Evolutionary conservation across 2,888 invertebrate genomes (phyloP).

Genomic region (Agonopterix alstromeriana): DNA sequence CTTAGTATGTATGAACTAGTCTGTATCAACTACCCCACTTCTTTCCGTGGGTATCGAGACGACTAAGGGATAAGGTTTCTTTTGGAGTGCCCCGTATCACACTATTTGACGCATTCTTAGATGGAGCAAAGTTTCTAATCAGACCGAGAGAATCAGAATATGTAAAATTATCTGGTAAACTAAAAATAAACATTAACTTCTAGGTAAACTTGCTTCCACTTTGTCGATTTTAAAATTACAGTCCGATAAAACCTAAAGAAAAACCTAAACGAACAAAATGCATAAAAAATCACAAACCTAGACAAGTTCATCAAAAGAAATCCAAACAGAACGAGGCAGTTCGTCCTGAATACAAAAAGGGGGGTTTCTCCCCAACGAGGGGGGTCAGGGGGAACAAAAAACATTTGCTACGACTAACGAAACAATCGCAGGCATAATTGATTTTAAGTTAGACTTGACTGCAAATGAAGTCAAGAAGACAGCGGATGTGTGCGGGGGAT

Average conservation of each 20-base stretch:
- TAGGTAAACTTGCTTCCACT: no score
- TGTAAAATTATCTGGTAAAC: no score
- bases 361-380: conserved; percentile 1
- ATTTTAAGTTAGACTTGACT: conserved; percentile 65
- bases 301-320: conserved; percentile 71
- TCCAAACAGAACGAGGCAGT: conserved; percentile 56
- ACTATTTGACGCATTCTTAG: no score
- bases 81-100: no score
- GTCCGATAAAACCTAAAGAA: background rate
- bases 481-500: no score
- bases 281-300: conserved; percentile 33
- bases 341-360: conserved; percentile 64
- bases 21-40: no score
- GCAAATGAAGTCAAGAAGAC: conserved; percentile 51
- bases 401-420: conserved; percentile 68
- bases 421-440: conserved; percentile 74
- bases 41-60: no score
- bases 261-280: conserved; percentile 1
- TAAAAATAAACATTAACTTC: no score
- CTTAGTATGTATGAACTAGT: no score
- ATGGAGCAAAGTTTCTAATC: no score
- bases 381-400: conserved; percentile 39
- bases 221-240: background rate
- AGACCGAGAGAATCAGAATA: no score
- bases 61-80: no score